These are phyloP conservation scores for Drosophila subsilvestris DNA, from an alignment of 2,888 invertebrate species.

Conservation along the genomic window DNA sequence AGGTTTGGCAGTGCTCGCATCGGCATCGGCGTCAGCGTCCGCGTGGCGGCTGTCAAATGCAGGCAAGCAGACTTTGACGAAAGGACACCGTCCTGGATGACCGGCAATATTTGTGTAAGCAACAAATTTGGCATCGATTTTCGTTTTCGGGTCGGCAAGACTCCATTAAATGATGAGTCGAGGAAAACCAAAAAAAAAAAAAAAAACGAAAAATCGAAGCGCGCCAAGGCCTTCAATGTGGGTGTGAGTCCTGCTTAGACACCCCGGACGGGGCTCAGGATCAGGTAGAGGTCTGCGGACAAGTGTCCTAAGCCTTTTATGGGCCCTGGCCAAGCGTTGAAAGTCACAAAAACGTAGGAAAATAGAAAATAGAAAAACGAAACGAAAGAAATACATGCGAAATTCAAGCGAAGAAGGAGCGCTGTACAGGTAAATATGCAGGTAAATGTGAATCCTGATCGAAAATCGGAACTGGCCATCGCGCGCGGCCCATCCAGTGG, in stretches of 20 bases:
- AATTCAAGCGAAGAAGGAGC: slow-evolving; percentile 19
- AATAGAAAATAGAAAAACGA: slow-evolving; percentile 13
- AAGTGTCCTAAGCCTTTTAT: slow-evolving; percentile 62
- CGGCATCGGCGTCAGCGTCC: slow-evolving; percentile 29
- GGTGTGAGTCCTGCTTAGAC: slow-evolving; percentile 1
- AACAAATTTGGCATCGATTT: slow-evolving; percentile 55
- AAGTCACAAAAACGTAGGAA: slow-evolving; percentile 60
- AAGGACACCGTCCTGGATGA: slow-evolving; percentile 43
- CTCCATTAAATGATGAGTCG: slow-evolving; percentile 27
- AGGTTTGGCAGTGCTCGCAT: background rate
- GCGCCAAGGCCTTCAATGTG: slow-evolving; percentile 7
- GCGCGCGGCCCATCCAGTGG: slow-evolving; percentile 26
- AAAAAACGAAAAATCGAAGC: background rate
- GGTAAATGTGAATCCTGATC: slow-evolving; percentile 21
- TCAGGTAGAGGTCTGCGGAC: slow-evolving; percentile 39
- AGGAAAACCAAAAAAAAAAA: background rate
- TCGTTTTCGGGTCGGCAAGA: slow-evolving; percentile 20
- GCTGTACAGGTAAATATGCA: slow-evolving; percentile 40
- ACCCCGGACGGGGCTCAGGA: background rate
- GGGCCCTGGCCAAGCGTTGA: slow-evolving; percentile 57
- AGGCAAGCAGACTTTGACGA: slow-evolving; percentile 33
- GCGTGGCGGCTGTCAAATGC: slow-evolving; percentile 60
- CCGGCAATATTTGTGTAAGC: slow-evolving; percentile 66
- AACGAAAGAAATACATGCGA: slow-evolving; percentile 5
- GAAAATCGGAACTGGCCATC: slow-evolving; percentile 1